phyloP scores from a whole-genome alignment of 2,888 invertebrate species.

The Amblyjoppa fuscipennis region DNA sequence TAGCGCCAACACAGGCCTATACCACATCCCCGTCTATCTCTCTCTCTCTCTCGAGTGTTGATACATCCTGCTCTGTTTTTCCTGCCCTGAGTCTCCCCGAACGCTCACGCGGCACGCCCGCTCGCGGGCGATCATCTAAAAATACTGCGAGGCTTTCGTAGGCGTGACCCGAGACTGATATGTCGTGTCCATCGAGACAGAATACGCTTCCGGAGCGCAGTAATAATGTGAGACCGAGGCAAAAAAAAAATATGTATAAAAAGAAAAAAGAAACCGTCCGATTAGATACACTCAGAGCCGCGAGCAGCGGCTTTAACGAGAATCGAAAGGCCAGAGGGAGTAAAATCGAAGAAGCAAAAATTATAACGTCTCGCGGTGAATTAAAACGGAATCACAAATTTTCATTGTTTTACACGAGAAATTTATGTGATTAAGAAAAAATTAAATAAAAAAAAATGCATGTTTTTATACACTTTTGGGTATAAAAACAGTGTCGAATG shows the following conservation, averaged over 20 bases:
- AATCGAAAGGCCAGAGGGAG: not conserved
- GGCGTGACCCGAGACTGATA: conserved; percentile 60
- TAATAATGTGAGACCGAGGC: conserved; percentile 20
- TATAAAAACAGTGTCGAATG: too few species aligned
- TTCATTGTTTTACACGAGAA: not conserved
- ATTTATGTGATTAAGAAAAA: not conserved
- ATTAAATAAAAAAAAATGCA: too few species aligned
- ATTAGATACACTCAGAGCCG: conserved; percentile 10
- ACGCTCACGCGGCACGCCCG: conserved; percentile 4
- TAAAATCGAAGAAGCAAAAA: not conserved
- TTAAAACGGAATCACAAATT: not conserved
- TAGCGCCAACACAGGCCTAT: not conserved
- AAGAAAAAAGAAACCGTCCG: not conserved
- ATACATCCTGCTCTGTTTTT: conserved; percentile 23
- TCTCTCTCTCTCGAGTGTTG: not conserved
- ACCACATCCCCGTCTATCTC: conserved; percentile 13
- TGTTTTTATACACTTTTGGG: too few species aligned
- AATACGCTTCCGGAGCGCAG: conserved; percentile 50
- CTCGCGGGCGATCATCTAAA: conserved; percentile 20
- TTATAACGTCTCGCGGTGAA: not conserved
- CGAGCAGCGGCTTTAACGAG: not conserved
- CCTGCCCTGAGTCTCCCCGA: conserved; percentile 3
- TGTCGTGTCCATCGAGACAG: conserved; percentile 55
- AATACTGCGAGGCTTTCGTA: conserved; percentile 50
- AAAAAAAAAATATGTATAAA: not conserved